Conservation (phyloP, 2,113 vertebrate genomes). For the Oxyura jamaicensis region DNA sequence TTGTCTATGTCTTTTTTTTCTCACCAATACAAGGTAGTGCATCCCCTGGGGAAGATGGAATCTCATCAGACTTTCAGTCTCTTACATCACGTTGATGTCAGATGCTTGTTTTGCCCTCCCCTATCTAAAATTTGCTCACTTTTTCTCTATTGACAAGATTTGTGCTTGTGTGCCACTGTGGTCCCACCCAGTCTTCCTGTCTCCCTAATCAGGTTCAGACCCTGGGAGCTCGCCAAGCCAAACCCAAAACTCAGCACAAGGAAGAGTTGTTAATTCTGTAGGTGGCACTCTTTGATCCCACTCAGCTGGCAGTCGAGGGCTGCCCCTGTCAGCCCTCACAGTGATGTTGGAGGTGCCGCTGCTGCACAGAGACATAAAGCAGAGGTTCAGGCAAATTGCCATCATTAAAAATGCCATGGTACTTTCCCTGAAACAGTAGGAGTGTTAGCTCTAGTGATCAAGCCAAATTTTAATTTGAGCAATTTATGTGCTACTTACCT, state of each 20-base stretch:
- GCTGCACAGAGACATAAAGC: background rate
- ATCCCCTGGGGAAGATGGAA: accelerated
- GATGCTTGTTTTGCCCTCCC: accelerated
- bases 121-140: accelerated
- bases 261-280: background rate
- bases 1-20: background rate
- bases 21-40: accelerated
- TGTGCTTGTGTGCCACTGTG: accelerated
- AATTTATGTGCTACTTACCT: background rate
- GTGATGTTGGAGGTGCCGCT: background rate
- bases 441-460: background rate
- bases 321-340: background rate
- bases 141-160: background rate
- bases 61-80: background rate
- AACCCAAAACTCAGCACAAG: accelerated
- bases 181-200: background rate
- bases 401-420: background rate
- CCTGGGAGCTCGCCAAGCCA: accelerated
- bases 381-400: conserved; percentile 13
- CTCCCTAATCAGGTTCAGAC: background rate
- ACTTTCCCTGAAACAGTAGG: background rate
- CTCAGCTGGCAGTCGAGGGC: accelerated
- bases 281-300: background rate
- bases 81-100: accelerated
- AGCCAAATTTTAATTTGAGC: background rate